These are phyloP conservation scores for Phengaris arion DNA, from an alignment of 2,888 invertebrate species.

Conservation along the genomic window DNA sequence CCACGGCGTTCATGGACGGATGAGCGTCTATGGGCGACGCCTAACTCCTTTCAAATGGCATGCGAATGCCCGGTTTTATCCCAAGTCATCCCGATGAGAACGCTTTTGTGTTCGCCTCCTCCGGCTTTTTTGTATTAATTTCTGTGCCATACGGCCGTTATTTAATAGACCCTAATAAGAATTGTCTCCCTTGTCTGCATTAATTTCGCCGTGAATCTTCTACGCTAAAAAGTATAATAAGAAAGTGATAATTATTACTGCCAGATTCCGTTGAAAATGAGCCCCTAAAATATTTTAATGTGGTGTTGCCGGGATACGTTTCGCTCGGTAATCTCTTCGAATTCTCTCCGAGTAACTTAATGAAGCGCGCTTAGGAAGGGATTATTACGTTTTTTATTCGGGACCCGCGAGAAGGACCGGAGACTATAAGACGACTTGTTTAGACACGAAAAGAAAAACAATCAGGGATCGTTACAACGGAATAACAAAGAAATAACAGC, in stretches of 20 bases:
- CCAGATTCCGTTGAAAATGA: conserved; percentile 53
- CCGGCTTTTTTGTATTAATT: conserved; percentile 43
- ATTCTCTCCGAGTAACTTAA: conserved; percentile 68
- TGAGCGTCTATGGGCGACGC: conserved; percentile 51
- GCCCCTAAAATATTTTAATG: conserved; percentile 60
- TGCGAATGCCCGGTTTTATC: conserved; percentile 53
- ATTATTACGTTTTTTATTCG: conserved; percentile 67
- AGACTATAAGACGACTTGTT: conserved; percentile 39
- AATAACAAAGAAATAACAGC: conserved; percentile 63
- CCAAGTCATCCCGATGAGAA: conserved; percentile 45
- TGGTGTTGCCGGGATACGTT: conserved; percentile 63
- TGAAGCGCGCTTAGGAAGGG: conserved; percentile 63
- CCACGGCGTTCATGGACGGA: conserved; percentile 52
- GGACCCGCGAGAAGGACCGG: conserved; percentile 46
- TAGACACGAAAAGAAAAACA: conserved; percentile 56
- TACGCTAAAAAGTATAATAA: conserved; percentile 51
- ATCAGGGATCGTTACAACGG: conserved; percentile 53
- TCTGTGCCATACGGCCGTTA: conserved; percentile 43
- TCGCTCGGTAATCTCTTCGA: conserved; percentile 66
- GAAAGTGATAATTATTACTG: conserved; percentile 64
- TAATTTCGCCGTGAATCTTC: conserved; percentile 16
- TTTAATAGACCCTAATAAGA: conserved; percentile 56
- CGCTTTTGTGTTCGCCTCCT: conserved; percentile 45
- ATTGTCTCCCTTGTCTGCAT: conserved; percentile 48
- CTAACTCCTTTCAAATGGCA: conserved; percentile 59